These are phyloP conservation scores for Agonopterix subpropinquella DNA, from an alignment of 2,888 invertebrate species.

Conservation along the genomic window DNA sequence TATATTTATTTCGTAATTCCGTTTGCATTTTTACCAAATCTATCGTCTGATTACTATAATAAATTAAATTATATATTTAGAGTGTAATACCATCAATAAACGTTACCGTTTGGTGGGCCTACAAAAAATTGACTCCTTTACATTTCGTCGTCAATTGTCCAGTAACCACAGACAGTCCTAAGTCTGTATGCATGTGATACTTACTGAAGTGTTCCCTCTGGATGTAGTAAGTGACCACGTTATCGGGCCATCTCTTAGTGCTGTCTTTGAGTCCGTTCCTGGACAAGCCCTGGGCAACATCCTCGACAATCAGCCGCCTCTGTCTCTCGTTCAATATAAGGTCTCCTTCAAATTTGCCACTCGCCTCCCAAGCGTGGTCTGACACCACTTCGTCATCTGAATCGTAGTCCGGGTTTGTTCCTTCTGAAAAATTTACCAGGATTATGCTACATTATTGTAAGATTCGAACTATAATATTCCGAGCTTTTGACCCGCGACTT, in stretches of 20 bases:
- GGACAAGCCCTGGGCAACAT: conserved; percentile 57
- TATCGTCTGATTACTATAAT: too few relatives aligned
- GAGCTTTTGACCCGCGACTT: too few relatives aligned
- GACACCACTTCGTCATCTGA: conserved; percentile 52
- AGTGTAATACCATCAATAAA: too few relatives aligned
- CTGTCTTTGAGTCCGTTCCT: conserved; percentile 62
- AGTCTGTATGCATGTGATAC: conserved; percentile 19
- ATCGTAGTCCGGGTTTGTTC: conserved; percentile 37
- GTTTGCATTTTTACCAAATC: too few relatives aligned
- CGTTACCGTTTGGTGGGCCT: too few relatives aligned
- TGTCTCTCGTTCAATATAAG: conserved; percentile 65
- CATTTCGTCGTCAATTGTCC: neutral
- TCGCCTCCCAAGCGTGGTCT: conserved; percentile 68
- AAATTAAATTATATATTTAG: too few relatives aligned
- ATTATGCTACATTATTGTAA: too few relatives aligned
- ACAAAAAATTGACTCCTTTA: too few relatives aligned
- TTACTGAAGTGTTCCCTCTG: conserved; percentile 65
- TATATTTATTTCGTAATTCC: too few relatives aligned
- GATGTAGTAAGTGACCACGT: conserved; percentile 62
- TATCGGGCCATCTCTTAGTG: conserved; percentile 65
- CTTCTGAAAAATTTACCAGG: conserved; percentile 25
- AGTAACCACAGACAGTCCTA: neutral
- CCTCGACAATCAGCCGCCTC: conserved; percentile 54
- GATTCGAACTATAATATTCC: too few relatives aligned
- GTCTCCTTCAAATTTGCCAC: conserved; percentile 73